Base-by-base conservation (phyloP, 2,113 vertebrate genomes). In the Prietella phreatophila region DNA sequence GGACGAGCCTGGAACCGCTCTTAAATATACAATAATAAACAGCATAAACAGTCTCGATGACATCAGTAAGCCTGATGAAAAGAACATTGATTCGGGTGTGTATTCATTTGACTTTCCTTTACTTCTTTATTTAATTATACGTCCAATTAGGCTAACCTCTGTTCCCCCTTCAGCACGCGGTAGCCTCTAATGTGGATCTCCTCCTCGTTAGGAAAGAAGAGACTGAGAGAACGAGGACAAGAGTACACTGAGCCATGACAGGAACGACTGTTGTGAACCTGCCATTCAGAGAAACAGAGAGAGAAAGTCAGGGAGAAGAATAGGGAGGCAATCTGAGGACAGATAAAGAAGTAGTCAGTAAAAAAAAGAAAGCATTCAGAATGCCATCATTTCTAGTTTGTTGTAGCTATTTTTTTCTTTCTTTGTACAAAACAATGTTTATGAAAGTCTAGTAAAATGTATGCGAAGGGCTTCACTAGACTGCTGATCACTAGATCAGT, bases 171-270 rank as follows among this genome's bases (percentile, higher is more conserved):
- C 91, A 95, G 97, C 92, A 99, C 97, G 95, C 97, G 96, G 91
- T 98, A 97, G 85, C 97, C 96, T 89, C 96, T 96, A 94, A 99
- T 97, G 89, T 92, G 94, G 93, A 99, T 98, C 95, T 99, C 97
- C 10, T 98, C 96, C 92, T 97, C 98, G 85, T 96, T 97, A 92
- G 96, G 96, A 94, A 99, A 97, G 93, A 98, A 98, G 89, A 99
- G 94, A 91, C 97, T 99, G 93, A 99, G 90, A 1, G 97, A 97
- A 86, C 98, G 96, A 85, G 94, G 93, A 92, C 98, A 99, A 78
- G 93, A 95, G 91, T 99, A 99, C 84, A 97, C 96, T 1, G 96
- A 97, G 76, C 96, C 95, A 0, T 94, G 92, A 92, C 98, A 99
- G 20, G 93, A 94, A 90, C 96, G 96, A 87, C 97, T 98, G 92